Evolutionary conservation across 2,888 invertebrate species (phyloP), one percentile per base, ranked within the genome.

Genomic region (Lithophane leautieri): DNA sequence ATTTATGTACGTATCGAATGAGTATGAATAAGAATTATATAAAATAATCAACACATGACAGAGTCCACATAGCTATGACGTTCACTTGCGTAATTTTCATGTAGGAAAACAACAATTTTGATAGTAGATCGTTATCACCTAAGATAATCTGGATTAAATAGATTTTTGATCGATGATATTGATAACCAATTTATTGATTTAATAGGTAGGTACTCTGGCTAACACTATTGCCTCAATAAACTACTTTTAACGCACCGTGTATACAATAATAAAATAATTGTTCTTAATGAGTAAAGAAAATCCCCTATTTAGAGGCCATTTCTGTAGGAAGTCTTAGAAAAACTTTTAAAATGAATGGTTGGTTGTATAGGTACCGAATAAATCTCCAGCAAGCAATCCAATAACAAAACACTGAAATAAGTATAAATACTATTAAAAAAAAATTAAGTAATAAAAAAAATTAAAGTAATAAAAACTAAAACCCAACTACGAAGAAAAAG

Each of bases 101-200:
- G 62, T 65, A 75, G 56, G 62, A 66, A 68, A 81, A 82, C 69
- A 85, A 69, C 68, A 76, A 42, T 63, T 81, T 70, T 54, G 71
- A 76, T 77, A 72, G 56, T 56, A 70, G 85, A 85, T 82, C 71
- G 9, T 76, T 82, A 85, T 82, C 82, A 47, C 22, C 8, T 56
- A 66, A 81, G 85, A 85, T 69, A 79, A 70, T 79, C 79, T 60
- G 67, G 60, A 81, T 81, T 65, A 71, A 72, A 85, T 82, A n/a
- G 69, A 71, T 70, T 62, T 75, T 72, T 28, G 76, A 82, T 82
- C 66, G 69, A 72, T 66, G 69, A 67, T 84, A 58, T 50, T 62
- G 84, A 81, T 81, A 16, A 73, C 16, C 4, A 34, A 40, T 79
- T 82, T 83, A 80, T 54, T 79, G 80, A 68, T 83, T 68, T 67